A percentile compares a stretch with the other conserved stretches of the same genome.
Conservation (phyloP, 2,113 vertebrate genomes). For the Cariama cristata region DNA sequence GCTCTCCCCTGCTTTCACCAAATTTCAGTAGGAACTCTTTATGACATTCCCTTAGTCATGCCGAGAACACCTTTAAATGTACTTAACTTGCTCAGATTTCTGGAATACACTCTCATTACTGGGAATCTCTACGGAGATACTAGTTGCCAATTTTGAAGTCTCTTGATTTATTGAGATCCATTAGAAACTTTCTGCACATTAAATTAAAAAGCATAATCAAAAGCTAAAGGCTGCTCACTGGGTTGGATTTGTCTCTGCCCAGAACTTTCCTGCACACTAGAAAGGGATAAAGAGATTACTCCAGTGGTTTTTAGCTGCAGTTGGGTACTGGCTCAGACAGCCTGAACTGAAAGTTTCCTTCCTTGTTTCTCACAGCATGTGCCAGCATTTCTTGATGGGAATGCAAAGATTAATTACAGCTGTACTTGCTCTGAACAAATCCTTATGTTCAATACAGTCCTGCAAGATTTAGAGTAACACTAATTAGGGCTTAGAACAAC, state of each 20-base stretch:
- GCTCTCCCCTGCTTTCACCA: neutral
- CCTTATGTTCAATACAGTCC: conserved; percentile 44
- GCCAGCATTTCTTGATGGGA: conserved; percentile 64
- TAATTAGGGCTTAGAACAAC: conserved; percentile 48
- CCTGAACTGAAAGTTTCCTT: conserved; percentile 52
- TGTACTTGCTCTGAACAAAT: conserved; percentile 45
- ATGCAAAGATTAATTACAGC: conserved; percentile 58
- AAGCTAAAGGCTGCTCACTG: neutral
- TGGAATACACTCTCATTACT: neutral
- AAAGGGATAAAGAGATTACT: conserved; percentile 47
- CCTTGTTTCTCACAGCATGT: conserved; percentile 57
- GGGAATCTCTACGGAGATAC: neutral
- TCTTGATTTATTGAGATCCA: neutral
- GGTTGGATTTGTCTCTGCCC: neutral
- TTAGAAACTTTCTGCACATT: neutral
- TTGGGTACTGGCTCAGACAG: conserved; percentile 45
- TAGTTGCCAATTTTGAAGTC: neutral
- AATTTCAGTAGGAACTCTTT: neutral
- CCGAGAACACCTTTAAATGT: neutral
- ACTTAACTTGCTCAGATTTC: neutral
- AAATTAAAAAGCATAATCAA: neutral
- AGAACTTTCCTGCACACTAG: neutral
- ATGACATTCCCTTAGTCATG: neutral
- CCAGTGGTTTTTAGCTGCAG: conserved; percentile 42
- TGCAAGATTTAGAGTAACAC: conserved; percentile 24